Evolutionary conservation across 2,113 vertebrate species (phyloP), one percentile per base, ranked within the genome.

Genomic region (Nycticorax nycticorax): DNA sequence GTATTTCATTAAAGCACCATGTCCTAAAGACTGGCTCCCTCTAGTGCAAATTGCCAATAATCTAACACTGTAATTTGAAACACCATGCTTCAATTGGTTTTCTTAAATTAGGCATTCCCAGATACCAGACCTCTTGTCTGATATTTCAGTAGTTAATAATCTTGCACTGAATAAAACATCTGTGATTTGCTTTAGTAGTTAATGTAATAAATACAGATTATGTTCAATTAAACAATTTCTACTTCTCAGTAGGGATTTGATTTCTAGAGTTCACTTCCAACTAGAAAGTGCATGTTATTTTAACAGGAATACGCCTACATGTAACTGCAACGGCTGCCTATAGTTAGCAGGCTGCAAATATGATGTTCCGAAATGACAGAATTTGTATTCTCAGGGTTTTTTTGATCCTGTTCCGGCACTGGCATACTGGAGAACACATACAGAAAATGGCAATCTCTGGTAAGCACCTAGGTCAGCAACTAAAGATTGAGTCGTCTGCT

Each of bases 11-110:
- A 35, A 19, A 79, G 24, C 10, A 55, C 33, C 1, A 4, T 59
- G 14, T 33, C 39, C 92, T 79, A 55, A 78, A 72, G 78, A 27
- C 69, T 72, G 69, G 47, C 78, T 95, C 78, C 69, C 66, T 93
- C 94, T 92, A 93, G 85, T 52, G 77, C 66, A 62, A 66, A 77
- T 2, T 55, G n/a, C 24, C 88, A 74, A 33, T 63, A 50, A 76
- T 41, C 60, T 23, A 60, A 53, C 8, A 10, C 8, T 17, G 32
- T 4, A 4, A n/a, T 18, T 18, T 6, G 4, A 62, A 78, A 22
- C 24, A n/a, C 9, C 35, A 21, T 9, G 23, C 16, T 91, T 71
- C 50, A 60, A 24, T 7, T 6, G 30, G 12, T 41, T 80, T 24
- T 22, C 56, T 74, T 48, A 64, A 33, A 78, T 74, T 9, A 39